phyloP scores from a whole-genome alignment of 1,140 invertebrate genomes.

The Drusus annulatus region DNA sequence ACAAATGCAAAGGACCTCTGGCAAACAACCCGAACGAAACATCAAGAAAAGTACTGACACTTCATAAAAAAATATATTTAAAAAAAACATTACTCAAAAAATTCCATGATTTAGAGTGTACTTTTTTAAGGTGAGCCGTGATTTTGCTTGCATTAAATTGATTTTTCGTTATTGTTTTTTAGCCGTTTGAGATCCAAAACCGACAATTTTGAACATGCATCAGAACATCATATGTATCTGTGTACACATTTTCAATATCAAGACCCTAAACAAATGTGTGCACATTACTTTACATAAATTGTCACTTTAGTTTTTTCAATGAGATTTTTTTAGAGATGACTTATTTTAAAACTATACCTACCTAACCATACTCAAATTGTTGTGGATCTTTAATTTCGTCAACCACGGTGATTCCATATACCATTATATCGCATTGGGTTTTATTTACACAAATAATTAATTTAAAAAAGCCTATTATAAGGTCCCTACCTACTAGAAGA shows the following conservation, averaged over 20 bases:
- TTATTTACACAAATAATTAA: too few species aligned
- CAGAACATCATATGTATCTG: constrained; percentile 1
- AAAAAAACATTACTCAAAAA: too few species aligned
- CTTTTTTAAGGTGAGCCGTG: neutral
- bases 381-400: too few species aligned
- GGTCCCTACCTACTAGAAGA: too few species aligned
- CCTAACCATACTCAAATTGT: too few species aligned
- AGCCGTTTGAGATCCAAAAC: constrained; percentile 1
- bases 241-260: constrained; percentile 8
- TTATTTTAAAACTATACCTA: too few species aligned
- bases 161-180: neutral
- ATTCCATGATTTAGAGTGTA: neutral
- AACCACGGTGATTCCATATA: too few species aligned
- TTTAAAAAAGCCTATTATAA: too few species aligned
- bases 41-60: neutral
- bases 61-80: neutral
- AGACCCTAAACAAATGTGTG: constrained; percentile 4
- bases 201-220: constrained; percentile 21
- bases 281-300: constrained; percentile 11
- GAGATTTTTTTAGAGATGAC: neutral
- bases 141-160: neutral
- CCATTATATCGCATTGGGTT: too few species aligned
- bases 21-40: neutral
- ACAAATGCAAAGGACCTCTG: constrained; percentile 8
- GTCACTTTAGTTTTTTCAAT: constrained; percentile 1